These are phyloP conservation scores for Cacoxenus indagator DNA, from an alignment of 2,888 invertebrate species.

Conservation along the genomic window DNA sequence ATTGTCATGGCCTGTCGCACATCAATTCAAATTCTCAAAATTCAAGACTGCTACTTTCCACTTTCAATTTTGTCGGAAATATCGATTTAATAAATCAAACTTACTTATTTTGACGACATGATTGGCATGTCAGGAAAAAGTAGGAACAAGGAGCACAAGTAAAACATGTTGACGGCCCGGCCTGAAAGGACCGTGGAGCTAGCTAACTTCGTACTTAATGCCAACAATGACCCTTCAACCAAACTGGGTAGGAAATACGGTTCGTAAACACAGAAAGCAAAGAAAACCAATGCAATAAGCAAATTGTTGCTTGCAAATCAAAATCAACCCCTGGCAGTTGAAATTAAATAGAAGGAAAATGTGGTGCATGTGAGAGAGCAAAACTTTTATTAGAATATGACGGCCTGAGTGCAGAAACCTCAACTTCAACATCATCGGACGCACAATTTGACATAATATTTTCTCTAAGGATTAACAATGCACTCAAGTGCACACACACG, in stretches of 20 bases:
- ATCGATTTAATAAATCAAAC: slow-evolving; percentile 59
- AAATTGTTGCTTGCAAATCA: slow-evolving; percentile 6
- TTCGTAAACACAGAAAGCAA: neutral
- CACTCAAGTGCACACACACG: slow-evolving; percentile 8
- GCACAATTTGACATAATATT: slow-evolving; percentile 19
- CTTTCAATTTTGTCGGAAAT: slow-evolving; percentile 60
- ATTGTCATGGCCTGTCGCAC: slow-evolving; percentile 5
- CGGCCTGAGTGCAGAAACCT: neutral
- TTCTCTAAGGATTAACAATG: slow-evolving; percentile 21
- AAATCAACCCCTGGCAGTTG: neutral
- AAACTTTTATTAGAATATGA: neutral
- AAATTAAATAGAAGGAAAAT: neutral
- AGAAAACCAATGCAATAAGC: neutral
- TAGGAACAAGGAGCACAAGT: neutral
- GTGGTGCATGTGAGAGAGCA: neutral
- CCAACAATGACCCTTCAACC: neutral
- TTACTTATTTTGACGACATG: slow-evolving; percentile 12
- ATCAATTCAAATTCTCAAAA: neutral
- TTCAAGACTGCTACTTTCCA: slow-evolving; percentile 36
- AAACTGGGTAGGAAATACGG: neutral
- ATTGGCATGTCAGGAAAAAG: slow-evolving; percentile 7
- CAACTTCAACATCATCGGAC: neutral
- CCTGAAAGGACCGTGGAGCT: neutral
- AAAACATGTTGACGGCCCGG: too few relatives aligned
- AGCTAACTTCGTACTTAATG: neutral